phyloP scores from a whole-genome alignment of 2,113 vertebrate species.

The Phoenicopterus ruber region DNA sequence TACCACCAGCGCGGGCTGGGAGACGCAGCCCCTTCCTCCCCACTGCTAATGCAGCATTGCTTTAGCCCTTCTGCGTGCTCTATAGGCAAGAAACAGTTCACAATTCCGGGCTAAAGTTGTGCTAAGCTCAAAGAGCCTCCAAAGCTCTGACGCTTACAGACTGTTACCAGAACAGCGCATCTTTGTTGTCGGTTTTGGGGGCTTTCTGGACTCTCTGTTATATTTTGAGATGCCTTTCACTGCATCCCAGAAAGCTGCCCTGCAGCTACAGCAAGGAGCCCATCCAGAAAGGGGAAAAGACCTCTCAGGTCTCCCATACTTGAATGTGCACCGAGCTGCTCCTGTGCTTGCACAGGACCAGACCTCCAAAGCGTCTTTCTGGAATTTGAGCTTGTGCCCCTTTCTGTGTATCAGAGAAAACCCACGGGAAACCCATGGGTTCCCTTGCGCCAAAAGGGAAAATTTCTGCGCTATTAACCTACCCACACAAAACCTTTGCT shows the following conservation, averaged over 20 bases:
- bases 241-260: background rate
- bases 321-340: background rate
- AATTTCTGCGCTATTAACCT: background rate
- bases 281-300: background rate
- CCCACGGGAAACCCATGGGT: fast-evolving
- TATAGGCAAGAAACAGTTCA: background rate
- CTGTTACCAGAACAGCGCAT: background rate
- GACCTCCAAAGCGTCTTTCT: background rate
- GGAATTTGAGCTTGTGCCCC: background rate
- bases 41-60: background rate
- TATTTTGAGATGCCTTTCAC: background rate
- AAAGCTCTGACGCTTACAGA: background rate
- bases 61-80: background rate
- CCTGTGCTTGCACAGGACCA: background rate
- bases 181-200: background rate
- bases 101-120: background rate
- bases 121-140: background rate
- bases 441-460: background rate
- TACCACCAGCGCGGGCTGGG: slow-evolving; percentile 7
- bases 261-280: background rate
- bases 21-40: slow-evolving; percentile 45
- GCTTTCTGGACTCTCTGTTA: background rate
- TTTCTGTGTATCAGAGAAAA: background rate
- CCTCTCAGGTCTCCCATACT: background rate
- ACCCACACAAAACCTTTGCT: background rate